Base-by-base conservation (phyloP, 1,140 invertebrate species). In the Drosophila auraria region DNA sequence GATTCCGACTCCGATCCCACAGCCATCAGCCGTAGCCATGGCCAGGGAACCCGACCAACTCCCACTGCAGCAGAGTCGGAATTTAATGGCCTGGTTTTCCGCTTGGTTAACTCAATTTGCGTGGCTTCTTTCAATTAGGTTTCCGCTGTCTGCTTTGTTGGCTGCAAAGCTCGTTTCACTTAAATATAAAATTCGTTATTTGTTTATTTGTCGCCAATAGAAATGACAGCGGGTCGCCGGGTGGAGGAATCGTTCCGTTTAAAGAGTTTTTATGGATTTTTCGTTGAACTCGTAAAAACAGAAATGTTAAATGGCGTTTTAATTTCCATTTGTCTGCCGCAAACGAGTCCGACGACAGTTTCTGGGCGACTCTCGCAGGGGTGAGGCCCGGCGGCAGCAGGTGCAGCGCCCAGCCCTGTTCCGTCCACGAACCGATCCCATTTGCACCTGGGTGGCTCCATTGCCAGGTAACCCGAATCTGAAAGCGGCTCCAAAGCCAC, bases 21-120 rank as follows among this genome's bases (percentile, higher is more conserved):
- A 51, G n/a, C 54, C 40, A 56, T 49, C 42, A 51, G n/a, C 54
- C 40, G 49, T 49, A 45, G 17, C 44, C 64, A 45, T 25, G 38
- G 42, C 23, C 56, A 44, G 50, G 56, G 49, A 44, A 27, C 30
- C 51, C 63, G 17, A 36, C 20, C 25, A 51, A 53, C 36, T 56
- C 54, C 63, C 78, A 66, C 79, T 63, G 44, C 71, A 57, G 40
- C 14, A 36, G 51, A 59, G 76, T 65, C 70, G 81, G 73, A 81
- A 84, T 89, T 87, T 87, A 87, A 87, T 87, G 82, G 84, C 75
- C 84, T 87, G 84, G 84, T 89, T 87, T 89, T 87, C 84, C 84
- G 84, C 84, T 87, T 87, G 84, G 84, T 87, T 87, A 87, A 89
- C 84, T 87, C 84, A 87, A 89, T 87, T 87, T 87, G 84, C 84